Base-by-base conservation (phyloP, 1,140 invertebrate genomes). In the Drosophila ficusphila region DNA sequence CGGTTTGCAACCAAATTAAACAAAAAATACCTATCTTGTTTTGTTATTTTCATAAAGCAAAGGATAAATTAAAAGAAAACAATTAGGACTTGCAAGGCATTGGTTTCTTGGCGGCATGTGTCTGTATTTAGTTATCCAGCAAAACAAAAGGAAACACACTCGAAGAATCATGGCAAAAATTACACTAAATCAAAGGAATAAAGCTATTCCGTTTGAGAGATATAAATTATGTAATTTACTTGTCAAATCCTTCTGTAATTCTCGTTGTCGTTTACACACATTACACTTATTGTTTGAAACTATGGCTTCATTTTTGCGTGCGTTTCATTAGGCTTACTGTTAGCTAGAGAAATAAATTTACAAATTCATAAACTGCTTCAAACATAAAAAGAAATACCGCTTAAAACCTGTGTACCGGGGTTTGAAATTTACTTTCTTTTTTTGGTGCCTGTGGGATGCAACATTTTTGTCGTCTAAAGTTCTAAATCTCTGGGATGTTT, bases 61-160 rank as follows among this genome's bases (percentile, higher is more conserved):
- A 58, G 12, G 18, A 61, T n/a, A 70, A 53, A 52, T 36, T 16
- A 33, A 69, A 39, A 60, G 14, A 27, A 16, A 34, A 33, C 7
- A 41, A 69, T 79, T 47, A 61, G 72, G 70, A 83, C 52, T 76
- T 53, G 21, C 91, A 92, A 92, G 92, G 92, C 92, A 92, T 93
- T 93, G 92, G 92, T 92, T 93, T 92, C 91, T 92, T 92, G 91
- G 91, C 86, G 89, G 90, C 89, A 91, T 91, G 89, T 91, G 88
- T 85, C 74, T 85, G 76, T 67, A 64, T 76, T 90, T 70, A 75
- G 49, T 62, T 47, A 46, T 52, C 18, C 19, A 61, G 52, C 12
- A 52, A 57, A 58, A 52, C 18, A 48, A 49, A 73, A 64, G 53
- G 41, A 58, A 67, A 51, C 49, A 57, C 51, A 49, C 46, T 41